Base-by-base conservation (phyloP, 1,140 invertebrate genomes). In the Thaumetopoea pityocampa region DNA sequence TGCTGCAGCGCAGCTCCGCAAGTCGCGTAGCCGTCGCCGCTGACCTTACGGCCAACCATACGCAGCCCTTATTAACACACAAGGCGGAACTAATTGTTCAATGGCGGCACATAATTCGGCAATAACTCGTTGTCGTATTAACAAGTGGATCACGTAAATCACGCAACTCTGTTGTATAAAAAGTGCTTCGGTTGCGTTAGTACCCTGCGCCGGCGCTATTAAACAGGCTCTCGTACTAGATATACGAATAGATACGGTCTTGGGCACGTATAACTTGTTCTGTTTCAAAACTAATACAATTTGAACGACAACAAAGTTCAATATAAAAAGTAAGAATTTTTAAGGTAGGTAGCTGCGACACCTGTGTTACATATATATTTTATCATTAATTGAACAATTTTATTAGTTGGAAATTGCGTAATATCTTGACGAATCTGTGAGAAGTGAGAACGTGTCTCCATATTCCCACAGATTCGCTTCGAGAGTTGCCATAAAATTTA, bases 51-150 rank as follows among this genome's bases (percentile, higher is more conserved):
- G n/a, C n/a, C n/a, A n/a, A n/a, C n/a, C n/a, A n/a, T n/a, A n/a
- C n/a, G n/a, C 43, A 63, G 67, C 67, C 69, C 68, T 71, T 73
- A 54, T 64, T 77, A 69, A 68, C 57, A 66, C 57, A 56, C 43
- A 63, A 73, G 50, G 70, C 72, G 68, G 64, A 77, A 77, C 69
- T 65, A 73, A 78, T 74, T 64, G 54, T 58, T 36, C 9, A 38
- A 32, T 30, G 27, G 56, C 29, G 57, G 44, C 33, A 54, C 47
- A 49, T 45, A 61, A 48, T 69, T 62, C 53, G 48, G 46, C 38
- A 52, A 58, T 48, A 28, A 56, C 50, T 27, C 37, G 37, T 65
- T 66, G 58, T 71, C 58, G 59, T 67, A 64, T 71, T 44, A 64
- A 61, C 51, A 30, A 40, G 17, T 51, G 26, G 49, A 64, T 81